Base-by-base conservation (phyloP, 2,888 invertebrate species). In the Lypha dubia region DNA sequence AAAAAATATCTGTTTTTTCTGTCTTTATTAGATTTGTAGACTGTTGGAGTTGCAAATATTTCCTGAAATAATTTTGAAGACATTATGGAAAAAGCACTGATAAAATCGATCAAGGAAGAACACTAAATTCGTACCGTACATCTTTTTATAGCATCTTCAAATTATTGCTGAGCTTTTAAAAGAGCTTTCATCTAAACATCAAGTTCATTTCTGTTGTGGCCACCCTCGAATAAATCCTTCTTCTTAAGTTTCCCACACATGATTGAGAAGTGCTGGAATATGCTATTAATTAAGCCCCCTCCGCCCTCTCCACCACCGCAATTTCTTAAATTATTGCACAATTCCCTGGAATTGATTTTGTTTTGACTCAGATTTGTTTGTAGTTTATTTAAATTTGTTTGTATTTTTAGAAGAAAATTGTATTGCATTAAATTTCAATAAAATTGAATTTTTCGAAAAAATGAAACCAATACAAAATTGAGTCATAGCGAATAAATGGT, bases 371-470 rank as follows among this genome's bases (percentile, higher is more conserved):
- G 1, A 17, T 24, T 56, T 9, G 22, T 56, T 35, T 62, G 51
- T 32, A 70, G 20, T 35, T 35, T 9, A 17, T 62, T 70, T 20
- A n/a, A 63, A 71, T 24, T 46, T 44, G 44, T 62, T 67, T 44
- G 20, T 63, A n/a, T 38, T 44, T 74, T 65, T 75, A 28, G 1
- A 1, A 20, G 51, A 28, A 75, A 63, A 65, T 41, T 62, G 20
- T 44, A 13, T 44, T 58, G 79, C 79, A 67, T 80, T 67, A 32
- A 60, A 67, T 80, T 73, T 58, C 49, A 58, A 79, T n/a, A 60
- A 60, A 22, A 58, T 13, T 24, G 35, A 77, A 35, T 1, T 28
- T 28, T 28, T 5, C 28, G 5, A 28, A 28, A 28, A 28, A 28
- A 28, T 4, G 0, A 41, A 53, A 41, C 32, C n/a, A 46, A 67